A percentile compares a stretch with the other conserved stretches of the same genome.
These are phyloP conservation scores for Laticauda laticaudata DNA, from an alignment of 2,113 vertebrate species.

Conservation along the genomic window DNA sequence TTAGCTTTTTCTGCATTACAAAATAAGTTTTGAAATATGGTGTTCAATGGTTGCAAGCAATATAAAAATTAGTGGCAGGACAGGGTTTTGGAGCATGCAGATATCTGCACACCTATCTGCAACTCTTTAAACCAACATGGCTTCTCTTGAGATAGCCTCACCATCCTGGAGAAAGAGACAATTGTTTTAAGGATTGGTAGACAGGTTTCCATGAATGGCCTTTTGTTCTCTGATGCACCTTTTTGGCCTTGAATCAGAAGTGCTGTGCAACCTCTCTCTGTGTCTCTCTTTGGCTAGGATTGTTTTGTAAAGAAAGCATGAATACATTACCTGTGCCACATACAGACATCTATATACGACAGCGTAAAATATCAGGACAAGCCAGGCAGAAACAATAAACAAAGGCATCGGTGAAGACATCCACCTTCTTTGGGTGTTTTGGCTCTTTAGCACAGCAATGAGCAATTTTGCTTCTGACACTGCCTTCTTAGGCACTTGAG, in stretches of 20 bases:
- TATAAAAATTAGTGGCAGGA: neutral
- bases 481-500: conserved; percentile 61
- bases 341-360: neutral
- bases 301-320: neutral
- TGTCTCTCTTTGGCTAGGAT: neutral
- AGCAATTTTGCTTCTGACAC: conserved; percentile 45
- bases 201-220: neutral
- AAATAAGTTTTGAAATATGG: neutral
- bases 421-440: conserved; percentile 23
- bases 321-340: neutral
- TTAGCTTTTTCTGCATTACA: neutral
- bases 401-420: neutral
- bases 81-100: neutral
- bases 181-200: neutral
- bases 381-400: neutral
- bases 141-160: neutral
- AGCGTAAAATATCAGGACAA: neutral
- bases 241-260: neutral
- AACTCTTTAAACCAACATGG: neutral
- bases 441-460: conserved; percentile 19
- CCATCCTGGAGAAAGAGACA: neutral
- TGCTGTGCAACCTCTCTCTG: neutral
- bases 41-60: neutral
- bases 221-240: neutral
- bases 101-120: neutral